These are phyloP conservation scores for Rostratula benghalensis DNA, from an alignment of 2,113 vertebrate species.

Conservation along the genomic window DNA sequence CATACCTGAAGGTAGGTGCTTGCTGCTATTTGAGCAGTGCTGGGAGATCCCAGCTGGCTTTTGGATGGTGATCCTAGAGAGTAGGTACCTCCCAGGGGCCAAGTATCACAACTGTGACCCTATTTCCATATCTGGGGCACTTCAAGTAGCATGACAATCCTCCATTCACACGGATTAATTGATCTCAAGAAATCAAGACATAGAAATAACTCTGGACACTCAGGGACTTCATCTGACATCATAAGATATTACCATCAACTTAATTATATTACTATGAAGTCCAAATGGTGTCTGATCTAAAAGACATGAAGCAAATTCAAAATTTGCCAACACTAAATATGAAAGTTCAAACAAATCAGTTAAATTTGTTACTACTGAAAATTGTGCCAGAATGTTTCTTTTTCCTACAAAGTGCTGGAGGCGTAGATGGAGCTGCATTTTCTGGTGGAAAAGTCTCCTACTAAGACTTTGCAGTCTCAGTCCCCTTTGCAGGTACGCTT, in stretches of 20 bases:
- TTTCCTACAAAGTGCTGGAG: background rate
- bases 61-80: background rate
- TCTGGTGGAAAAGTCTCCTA: background rate
- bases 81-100: rapidly evolving
- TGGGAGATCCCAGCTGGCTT: background rate
- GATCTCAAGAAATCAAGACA: background rate
- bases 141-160: background rate
- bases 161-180: background rate
- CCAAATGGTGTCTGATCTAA: background rate
- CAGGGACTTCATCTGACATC: background rate
- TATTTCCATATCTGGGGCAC: background rate
- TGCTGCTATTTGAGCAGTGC: background rate
- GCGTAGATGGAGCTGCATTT: background rate
- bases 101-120: background rate
- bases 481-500: background rate
- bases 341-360: background rate
- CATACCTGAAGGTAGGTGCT: background rate
- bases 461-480: background rate
- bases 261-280: background rate
- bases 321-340: background rate
- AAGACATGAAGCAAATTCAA: background rate
- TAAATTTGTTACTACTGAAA: background rate
- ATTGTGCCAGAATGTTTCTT: background rate
- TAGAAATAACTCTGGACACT: background rate
- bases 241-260: background rate